Percentiles rank a stretch among this genome's conserved stretches.
Evolutionary conservation across 2,113 vertebrate species (phyloP).

Genomic region (Psittacus erithacus): DNA sequence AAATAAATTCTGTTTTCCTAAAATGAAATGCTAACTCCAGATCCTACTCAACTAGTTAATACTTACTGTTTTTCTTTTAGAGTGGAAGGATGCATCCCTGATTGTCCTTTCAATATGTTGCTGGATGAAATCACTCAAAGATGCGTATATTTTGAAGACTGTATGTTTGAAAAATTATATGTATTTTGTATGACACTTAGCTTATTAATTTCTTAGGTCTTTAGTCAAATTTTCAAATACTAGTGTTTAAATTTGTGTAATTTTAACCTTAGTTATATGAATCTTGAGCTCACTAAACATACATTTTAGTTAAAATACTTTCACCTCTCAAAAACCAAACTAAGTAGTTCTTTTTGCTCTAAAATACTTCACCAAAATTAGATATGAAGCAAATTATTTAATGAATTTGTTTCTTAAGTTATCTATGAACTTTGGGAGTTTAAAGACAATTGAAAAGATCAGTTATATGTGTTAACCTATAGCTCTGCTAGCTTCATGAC

Average conservation of each 20-base stretch:
- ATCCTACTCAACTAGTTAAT: neutral
- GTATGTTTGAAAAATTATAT: constrained; percentile 76
- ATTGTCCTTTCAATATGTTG: constrained; percentile 86
- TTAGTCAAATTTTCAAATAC: neutral
- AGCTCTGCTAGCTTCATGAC: neutral
- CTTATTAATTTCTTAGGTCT: neutral
- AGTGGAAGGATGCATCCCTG: constrained; percentile 92
- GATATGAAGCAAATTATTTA: neutral
- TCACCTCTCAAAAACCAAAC: neutral
- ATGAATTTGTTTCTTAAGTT: neutral
- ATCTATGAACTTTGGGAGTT: neutral
- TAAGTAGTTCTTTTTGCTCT: neutral
- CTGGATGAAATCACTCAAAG: constrained; percentile 93
- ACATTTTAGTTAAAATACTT: neutral
- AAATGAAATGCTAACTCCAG: neutral
- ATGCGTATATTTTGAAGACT: constrained; percentile 91
- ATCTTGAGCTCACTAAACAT: neutral
- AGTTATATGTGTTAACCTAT: neutral
- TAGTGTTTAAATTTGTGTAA: neutral
- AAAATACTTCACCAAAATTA: neutral
- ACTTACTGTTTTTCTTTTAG: constrained; percentile 71
- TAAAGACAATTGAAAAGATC: neutral
- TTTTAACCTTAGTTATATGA: neutral
- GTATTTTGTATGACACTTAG: neutral
- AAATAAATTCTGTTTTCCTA: neutral